Evolutionary conservation across 2,888 invertebrate species (phyloP).

Genomic region (Bombylius major): DNA sequence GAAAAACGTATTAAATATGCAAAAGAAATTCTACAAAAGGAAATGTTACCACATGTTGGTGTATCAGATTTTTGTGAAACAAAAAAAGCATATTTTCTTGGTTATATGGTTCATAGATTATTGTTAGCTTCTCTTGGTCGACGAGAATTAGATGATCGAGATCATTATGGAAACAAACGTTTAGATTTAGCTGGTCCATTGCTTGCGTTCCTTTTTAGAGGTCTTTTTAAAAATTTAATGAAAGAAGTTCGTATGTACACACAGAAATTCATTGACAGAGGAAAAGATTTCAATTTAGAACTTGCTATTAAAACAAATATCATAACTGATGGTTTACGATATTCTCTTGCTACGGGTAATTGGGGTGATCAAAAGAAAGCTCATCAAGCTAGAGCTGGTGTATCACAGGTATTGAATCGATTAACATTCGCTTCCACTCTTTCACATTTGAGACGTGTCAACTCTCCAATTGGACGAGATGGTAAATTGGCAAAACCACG

Average conservation of each 20-base stretch:
- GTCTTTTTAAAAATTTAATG: constrained; percentile 87
- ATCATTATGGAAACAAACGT: constrained; percentile 99
- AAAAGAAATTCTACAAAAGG: constrained; percentile 96
- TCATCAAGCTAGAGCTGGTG: constrained; percentile 62
- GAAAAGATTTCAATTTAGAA: constrained; percentile 97
- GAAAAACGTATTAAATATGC: constrained; percentile 99
- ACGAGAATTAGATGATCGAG: constrained; percentile 96
- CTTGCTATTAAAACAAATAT: constrained; percentile 82
- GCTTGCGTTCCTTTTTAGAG: constrained; percentile 91
- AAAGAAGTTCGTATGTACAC: constrained; percentile 98
- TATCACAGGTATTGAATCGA: constrained; percentile 73
- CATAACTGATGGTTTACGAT: constrained; percentile 94
- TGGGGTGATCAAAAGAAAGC: constrained; percentile 99
- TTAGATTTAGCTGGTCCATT: constrained; percentile 95
- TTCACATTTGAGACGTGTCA: constrained; percentile 94
- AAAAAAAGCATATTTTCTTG: constrained; percentile 96
- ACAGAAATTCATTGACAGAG: constrained; percentile 96
- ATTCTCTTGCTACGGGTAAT: constrained; percentile 97
- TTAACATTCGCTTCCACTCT: constrained; percentile 97
- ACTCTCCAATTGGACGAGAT: constrained; percentile 98
- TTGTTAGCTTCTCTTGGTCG: constrained; percentile 87
- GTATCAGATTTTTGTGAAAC: constrained; percentile 99
- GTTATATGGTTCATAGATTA: constrained; percentile 98
- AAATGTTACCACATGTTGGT: constrained; percentile 99
- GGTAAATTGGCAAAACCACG: constrained; percentile 98